Conservation (phyloP, 2,113 vertebrate species). For the Mohoua ochrocephala region DNA sequence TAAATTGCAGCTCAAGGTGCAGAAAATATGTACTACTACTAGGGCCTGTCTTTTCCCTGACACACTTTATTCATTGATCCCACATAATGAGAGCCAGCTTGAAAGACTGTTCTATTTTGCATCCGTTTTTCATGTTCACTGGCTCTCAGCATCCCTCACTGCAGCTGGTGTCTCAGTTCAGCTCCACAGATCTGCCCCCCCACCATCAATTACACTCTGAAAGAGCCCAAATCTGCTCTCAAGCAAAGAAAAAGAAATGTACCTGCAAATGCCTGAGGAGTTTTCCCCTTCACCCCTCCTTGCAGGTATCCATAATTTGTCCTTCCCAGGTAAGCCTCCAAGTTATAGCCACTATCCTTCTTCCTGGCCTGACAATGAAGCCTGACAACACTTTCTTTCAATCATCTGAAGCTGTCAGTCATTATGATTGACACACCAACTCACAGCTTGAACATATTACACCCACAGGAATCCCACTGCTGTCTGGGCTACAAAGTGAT, state of each 20-base stretch:
- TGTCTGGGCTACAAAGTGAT: not conserved
- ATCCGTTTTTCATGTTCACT: not conserved
- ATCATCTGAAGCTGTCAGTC: slow-evolving; percentile 4
- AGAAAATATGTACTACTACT: not conserved
- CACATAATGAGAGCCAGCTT: not conserved
- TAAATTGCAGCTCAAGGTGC: not conserved
- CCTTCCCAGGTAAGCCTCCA: not conserved
- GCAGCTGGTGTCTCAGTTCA: not conserved
- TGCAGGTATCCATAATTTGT: not conserved
- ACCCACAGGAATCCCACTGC: not conserved
- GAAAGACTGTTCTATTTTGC: not conserved
- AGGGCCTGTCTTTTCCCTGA: not conserved
- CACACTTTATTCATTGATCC: not conserved
- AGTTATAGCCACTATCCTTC: not conserved
- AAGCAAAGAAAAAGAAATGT: not conserved
- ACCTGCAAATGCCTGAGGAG: not conserved
- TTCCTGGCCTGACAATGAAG: not conserved
- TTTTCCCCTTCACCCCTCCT: not conserved
- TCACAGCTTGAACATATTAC: not conserved
- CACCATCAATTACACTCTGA: not conserved
- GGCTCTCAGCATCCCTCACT: not conserved
- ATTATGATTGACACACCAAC: not conserved
- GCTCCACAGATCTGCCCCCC: not conserved
- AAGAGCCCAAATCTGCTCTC: not conserved
- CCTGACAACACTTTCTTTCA: slow-evolving; percentile 23